Evolutionary conservation across 2,113 vertebrate species (phyloP), one percentile per base, ranked within the genome.

Genomic region (Ciconia boyciana): DNA sequence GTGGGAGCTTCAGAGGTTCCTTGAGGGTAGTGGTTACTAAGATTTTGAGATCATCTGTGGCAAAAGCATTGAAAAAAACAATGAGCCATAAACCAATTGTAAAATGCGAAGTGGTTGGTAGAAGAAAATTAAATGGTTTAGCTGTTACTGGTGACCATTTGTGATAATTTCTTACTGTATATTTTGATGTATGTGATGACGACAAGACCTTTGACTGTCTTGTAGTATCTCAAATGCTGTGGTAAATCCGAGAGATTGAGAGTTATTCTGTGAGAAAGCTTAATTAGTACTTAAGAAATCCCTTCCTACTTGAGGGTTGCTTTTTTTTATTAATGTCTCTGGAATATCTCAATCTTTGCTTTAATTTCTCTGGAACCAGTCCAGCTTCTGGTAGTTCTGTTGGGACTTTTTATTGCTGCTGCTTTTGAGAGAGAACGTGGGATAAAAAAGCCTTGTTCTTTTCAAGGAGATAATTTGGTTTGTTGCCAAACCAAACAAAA

Each of bases 41-140:
- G 32, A 25, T 66, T 89, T 71, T 79, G 36, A 74, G 13, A 61
- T 43, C 16, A 29, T 69, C 13, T 25, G 2, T 43, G 58, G 9
- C 22, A 61, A 74, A 92, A 87, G 1, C 17, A n/a, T 17, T 65
- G 12, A 31, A 55, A 93, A 70, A 68, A 43, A 6, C 8, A 71
- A 15, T 1, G 12, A 44, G 9, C 5, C 11, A 43, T 18, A n/a
- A 74, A 1, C 3, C 2, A 57, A 11, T 3, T 34, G 17, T 51
- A 55, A 72, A 84, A 46, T 41, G 4, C 15, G 20, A 80, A 39
- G 5, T 11, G 2, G 6, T 14, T 64, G 3, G 7, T 29, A 46
- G 18, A 81, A 72, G 12, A 69, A 72, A 74, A 87, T 13, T 16
- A 51, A 54, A 46, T 34, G 16, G 1, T 46, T 84, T 81, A 52